Conservation (phyloP, 1,140 invertebrate genomes). For the Drosophila sp. region DNA sequence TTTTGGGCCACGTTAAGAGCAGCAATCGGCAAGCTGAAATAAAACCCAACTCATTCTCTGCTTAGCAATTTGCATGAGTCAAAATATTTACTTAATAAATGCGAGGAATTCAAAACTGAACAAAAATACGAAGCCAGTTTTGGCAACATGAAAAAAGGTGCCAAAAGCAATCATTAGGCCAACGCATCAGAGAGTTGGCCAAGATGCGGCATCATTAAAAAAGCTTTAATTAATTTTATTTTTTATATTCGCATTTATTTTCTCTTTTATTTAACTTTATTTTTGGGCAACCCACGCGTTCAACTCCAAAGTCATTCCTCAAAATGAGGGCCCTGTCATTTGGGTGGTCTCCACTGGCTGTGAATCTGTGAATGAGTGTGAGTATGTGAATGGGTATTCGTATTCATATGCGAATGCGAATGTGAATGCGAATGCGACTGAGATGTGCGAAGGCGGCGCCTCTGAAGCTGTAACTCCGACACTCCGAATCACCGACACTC, state of each 20-base stretch:
- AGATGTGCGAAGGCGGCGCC: conserved; percentile 63
- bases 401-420: conserved; percentile 19
- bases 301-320: conserved; percentile 58
- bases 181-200: conserved; percentile 30
- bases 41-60: conserved; percentile 15
- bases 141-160: conserved; percentile 57
- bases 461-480: conserved; percentile 59
- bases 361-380: conserved; percentile 10
- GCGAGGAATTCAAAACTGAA: conserved; percentile 15
- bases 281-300: conserved; percentile 10
- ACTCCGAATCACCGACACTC: neutral
- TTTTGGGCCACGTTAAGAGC: neutral
- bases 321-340: conserved; percentile 47
- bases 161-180: conserved; percentile 76
- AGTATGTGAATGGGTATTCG: conserved; percentile 8
- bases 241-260: neutral
- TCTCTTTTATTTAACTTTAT: neutral
- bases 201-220: conserved; percentile 75
- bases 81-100: conserved; percentile 79
- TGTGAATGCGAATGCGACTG: conserved; percentile 15
- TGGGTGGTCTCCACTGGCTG: conserved; percentile 59
- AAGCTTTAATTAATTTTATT: conserved; percentile 75
- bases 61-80: conserved; percentile 73
- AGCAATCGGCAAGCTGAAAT: neutral
- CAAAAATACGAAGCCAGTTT: neutral